Base-by-base conservation (phyloP, 2,113 vertebrate genomes). In the Halichoerus grypus region DNA sequence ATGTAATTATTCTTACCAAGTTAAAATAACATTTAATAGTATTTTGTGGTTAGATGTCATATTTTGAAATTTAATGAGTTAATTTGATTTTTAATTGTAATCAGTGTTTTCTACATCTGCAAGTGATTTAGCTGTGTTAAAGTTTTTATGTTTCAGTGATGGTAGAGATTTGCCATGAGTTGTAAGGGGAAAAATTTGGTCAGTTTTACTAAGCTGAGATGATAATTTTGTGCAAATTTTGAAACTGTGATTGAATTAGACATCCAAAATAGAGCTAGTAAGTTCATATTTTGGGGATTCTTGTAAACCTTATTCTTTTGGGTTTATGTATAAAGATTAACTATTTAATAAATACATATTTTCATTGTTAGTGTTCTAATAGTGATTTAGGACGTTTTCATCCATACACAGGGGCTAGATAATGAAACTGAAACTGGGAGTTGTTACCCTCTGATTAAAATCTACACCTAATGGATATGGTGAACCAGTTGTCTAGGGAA, bases 321-420 rank as follows among this genome's bases (percentile, higher is more conserved):
- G 28, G 79, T 93, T 91, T 72, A 72, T 82, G 39, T 95, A 33
- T 51, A 59, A 93, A 76, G 61, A 57, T 42, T 90, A 67, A 76
- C 15, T 91, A 79, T 42, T 80, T 91, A 16, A 74, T n/a, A 39
- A 85, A 67, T 55, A 74, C 51, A 28, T 80, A 65, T 94, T 97
- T 95, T 93, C 19, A 88, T 82, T 95, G 28, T 92, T 95, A 42
- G 14, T 90, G 36, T 95, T 95, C 76, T 5, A 88, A 9, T 91
- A 88, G 51, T 94, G 49, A 61, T 76, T 88, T 81, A 71, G 81
- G 69, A 86, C 55, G 15, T 92, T 94, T 82, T 91, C 31, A 31
- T 86, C 33, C 67, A 1, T 92, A 76, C 4, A 18, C 21, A 65
- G 51, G 10, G 24, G 51, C 53, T 97, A 74, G 59, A 39, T 51